Percentiles rank a stretch among this genome's conserved stretches.
Conservation (phyloP, 2,888 invertebrate species). For the Lasioglossum pauxillum region DNA sequence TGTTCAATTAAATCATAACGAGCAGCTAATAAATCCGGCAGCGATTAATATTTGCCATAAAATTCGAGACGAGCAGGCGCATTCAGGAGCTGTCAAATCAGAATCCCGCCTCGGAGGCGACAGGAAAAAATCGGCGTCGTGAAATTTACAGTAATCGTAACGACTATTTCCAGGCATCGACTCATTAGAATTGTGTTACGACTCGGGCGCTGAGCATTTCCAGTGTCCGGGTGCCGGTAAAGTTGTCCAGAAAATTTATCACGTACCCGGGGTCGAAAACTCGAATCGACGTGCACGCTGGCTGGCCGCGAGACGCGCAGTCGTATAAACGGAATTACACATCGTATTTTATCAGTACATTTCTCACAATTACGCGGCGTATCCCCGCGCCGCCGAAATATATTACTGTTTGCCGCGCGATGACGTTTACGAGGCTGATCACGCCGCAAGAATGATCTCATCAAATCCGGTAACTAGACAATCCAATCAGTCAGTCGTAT, state of each 20-base stretch:
- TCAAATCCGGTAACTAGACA: conserved; percentile 36
- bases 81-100: not conserved
- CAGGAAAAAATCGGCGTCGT: not conserved
- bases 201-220: not conserved
- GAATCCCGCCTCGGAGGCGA: not conserved
- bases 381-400: conserved; percentile 22
- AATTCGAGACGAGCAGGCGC: not conserved
- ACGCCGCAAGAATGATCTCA: conserved; percentile 35
- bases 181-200: conserved; percentile 25
- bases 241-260: conserved; percentile 27
- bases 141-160: conserved; percentile 1
- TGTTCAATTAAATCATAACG: not conserved
- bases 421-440: conserved; percentile 36
- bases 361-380: conserved; percentile 22
- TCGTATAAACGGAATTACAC: conserved; percentile 26
- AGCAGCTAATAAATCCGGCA: not conserved
- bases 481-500: conserved; percentile 27
- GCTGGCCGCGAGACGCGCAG: not conserved
- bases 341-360: conserved; percentile 35
- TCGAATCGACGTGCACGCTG: conserved; percentile 16
- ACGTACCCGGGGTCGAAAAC: not conserved
- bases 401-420: conserved; percentile 25
- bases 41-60: not conserved
- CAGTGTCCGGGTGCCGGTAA: not conserved
- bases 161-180: not conserved